Base-by-base conservation (phyloP, 2,113 vertebrate species). In the Psophia crepitans region DNA sequence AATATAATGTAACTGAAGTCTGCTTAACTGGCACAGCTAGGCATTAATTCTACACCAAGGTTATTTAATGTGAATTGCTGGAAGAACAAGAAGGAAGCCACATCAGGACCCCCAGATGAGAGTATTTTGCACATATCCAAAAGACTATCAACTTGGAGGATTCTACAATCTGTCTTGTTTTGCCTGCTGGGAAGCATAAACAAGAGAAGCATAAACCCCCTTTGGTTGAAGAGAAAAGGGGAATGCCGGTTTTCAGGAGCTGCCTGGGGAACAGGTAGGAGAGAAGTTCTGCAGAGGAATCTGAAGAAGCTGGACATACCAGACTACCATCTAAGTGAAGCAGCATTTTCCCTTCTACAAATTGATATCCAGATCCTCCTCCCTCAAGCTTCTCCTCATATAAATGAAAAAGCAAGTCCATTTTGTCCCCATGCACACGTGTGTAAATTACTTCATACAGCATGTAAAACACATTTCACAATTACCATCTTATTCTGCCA, bases 391-490 rank as follows among this genome's bases (percentile, higher is more conserved):
- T 53, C 57, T 51, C 27, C 37, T 49, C n/a, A 32, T 3, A 23
- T 2, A 93, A 81, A 75, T 49, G 26, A 74, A 77, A 70, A 66
- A 70, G 26, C 27, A 68, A 76, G 22, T 64, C 27, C 30, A 27
- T 33, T 54, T 37, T 35, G 9, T 66, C 18, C 51, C 17, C 78
- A 33, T 18, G 51, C 37, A 74, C 19, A 19, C 1, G 0, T 0
- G 0, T 32, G 46, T 33, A 37, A 54, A 78, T 70, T 37, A 35
- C 51, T 41, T 49, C 28, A 26, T 0, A 2, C 0, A n/a, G 56
- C 20, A 58, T 3, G 18, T 17, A 43, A 87, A 71, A 21, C 4
- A 17, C 17, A 20, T 68, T 79, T 68, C 23, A 56, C 35, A 57
- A 43, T 12, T 60, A 37, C 17, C 14, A 27, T 11, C 61, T 63